phyloP scores from a whole-genome alignment of 2,888 invertebrate genomes.

The Drosophila sordidula region DNA sequence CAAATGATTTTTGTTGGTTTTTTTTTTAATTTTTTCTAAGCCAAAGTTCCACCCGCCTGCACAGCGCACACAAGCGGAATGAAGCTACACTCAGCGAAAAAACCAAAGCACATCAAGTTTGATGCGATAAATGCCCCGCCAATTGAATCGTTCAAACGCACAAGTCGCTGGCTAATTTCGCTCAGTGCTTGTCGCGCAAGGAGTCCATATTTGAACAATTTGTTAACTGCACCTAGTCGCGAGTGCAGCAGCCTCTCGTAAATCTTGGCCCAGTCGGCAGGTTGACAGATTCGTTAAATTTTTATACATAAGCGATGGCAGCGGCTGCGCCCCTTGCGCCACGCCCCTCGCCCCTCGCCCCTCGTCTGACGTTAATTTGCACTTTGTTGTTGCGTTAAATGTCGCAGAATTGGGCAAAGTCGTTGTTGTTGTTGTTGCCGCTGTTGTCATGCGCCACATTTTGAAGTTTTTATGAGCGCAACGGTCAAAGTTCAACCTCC shows the following conservation, averaged over 20 bases:
- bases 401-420: conserved; percentile 60
- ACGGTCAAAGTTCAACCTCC: conserved; percentile 71
- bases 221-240: conserved; percentile 78
- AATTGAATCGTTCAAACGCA: no score
- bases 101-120: background rate
- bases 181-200: conserved; percentile 22
- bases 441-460: conserved; percentile 42
- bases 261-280: conserved; percentile 78
- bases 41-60: conserved; percentile 52
- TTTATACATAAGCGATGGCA: conserved; percentile 56
- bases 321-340: conserved; percentile 23
- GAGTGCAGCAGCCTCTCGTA: conserved; percentile 67
- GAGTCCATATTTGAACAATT: conserved; percentile 70
- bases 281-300: conserved; percentile 83
- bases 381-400: conserved; percentile 70
- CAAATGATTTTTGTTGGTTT: conserved; percentile 48
- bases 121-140: no score
- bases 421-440: conserved; percentile 24
- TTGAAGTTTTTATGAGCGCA: conserved; percentile 78
- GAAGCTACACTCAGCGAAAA: conserved; percentile 32
- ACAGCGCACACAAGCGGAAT: conserved; percentile 7
- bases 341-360: background rate
- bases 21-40: conserved; percentile 4
- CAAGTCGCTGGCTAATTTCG: conserved; percentile 1
- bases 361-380: conserved; percentile 49